Evolutionary conservation across 1,140 invertebrate species (phyloP).

Genomic region (Bathynomus jamesi): DNA sequence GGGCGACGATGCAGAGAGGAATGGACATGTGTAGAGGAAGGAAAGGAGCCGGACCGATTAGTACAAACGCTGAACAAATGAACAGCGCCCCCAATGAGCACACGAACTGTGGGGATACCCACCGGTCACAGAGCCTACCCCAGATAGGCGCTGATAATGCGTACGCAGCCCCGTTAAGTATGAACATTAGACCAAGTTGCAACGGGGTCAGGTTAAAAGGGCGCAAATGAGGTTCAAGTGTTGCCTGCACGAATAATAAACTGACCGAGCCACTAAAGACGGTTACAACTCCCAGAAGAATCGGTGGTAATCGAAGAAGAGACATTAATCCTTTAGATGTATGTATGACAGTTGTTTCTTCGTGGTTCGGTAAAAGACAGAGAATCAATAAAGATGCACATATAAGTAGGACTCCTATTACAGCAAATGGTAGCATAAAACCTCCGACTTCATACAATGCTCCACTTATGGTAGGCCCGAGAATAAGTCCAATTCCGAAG

Average conservation of each 20-base stretch:
- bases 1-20: conserved; percentile 51
- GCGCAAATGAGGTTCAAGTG: conserved; percentile 69
- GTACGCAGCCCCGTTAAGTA: conserved; percentile 77
- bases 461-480: conserved; percentile 75
- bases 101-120: conserved; percentile 56
- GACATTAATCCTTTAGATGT: conserved; percentile 32
- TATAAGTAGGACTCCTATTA: conserved; percentile 61
- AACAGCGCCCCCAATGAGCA: conserved; percentile 59
- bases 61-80: conserved; percentile 56
- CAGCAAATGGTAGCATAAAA: conserved; percentile 75
- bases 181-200: conserved; percentile 72
- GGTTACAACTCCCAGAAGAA: conserved; percentile 53
- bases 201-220: conserved; percentile 65
- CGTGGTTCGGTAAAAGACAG: not conserved
- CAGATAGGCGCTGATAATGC: conserved; percentile 68
- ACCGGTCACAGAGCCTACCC: conserved; percentile 68
- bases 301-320: conserved; percentile 41
- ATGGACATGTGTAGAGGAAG: conserved; percentile 16
- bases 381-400: not conserved
- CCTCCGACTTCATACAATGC: conserved; percentile 70
- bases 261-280: conserved; percentile 67
- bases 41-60: conserved; percentile 56
- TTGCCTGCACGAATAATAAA: conserved; percentile 72
- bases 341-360: not conserved
- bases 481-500: conserved; percentile 79